These are phyloP conservation scores for Thecocarcelia acutangulata DNA, from an alignment of 2,888 invertebrate genomes.

Conservation along the genomic window DNA sequence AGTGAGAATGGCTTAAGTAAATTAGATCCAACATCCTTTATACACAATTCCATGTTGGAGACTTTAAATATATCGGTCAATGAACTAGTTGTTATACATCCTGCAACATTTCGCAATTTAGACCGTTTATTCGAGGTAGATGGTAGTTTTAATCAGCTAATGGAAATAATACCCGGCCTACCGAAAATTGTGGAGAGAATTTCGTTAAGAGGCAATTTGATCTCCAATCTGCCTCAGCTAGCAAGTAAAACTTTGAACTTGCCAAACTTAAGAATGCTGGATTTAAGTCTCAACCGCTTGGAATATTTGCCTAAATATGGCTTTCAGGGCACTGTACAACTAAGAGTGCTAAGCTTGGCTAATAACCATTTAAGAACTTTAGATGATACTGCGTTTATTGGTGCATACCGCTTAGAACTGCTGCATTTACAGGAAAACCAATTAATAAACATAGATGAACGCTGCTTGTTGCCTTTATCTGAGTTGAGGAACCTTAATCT, in stretches of 20 bases:
- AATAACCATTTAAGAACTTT: slow-evolving; percentile 88
- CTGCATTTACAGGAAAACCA: slow-evolving; percentile 89
- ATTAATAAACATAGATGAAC: slow-evolving; percentile 85
- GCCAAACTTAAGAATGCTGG: slow-evolving; percentile 87
- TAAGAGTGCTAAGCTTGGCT: slow-evolving; percentile 87
- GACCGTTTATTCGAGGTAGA: slow-evolving; percentile 90
- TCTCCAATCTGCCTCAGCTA: slow-evolving; percentile 84
- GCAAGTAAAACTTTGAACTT: slow-evolving; percentile 87
- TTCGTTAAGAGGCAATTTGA: slow-evolving; percentile 87
- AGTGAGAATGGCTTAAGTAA: slow-evolving; percentile 87
- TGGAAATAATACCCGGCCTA: slow-evolving; percentile 89
- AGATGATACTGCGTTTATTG: slow-evolving; percentile 87
- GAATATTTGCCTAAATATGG: slow-evolving; percentile 86
- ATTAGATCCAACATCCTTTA: slow-evolving; percentile 88
- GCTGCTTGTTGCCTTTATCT: slow-evolving; percentile 85
- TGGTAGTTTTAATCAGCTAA: slow-evolving; percentile 87
- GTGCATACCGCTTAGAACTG: slow-evolving; percentile 86
- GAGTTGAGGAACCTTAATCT: slow-evolving; percentile 88
- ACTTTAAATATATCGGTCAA: slow-evolving; percentile 91
- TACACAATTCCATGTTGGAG: slow-evolving; percentile 88
- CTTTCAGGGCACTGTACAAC: slow-evolving; percentile 85
- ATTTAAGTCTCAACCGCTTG: slow-evolving; percentile 89
- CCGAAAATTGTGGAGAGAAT: slow-evolving; percentile 90
- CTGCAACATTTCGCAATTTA: slow-evolving; percentile 89
- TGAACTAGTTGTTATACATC: slow-evolving; percentile 86